A percentile compares a stretch with the other conserved stretches of the same genome.
Conservation (phyloP, 2,797 vertebrate species). For the Phalanger gymnotis region DNA sequence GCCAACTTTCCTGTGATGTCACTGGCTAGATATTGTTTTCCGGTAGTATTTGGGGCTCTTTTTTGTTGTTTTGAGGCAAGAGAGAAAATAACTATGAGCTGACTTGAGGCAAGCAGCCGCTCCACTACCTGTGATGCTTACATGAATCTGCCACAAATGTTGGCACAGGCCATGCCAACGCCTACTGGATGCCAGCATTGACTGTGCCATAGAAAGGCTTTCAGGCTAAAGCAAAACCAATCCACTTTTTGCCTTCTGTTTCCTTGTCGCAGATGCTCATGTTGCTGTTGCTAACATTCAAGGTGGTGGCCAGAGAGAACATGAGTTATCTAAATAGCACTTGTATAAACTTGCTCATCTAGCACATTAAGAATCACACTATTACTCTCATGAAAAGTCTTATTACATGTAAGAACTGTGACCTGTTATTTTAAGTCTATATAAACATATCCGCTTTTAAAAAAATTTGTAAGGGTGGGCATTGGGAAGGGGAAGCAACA, state of each 20-base stretch:
- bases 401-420: not conserved
- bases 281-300: not conserved
- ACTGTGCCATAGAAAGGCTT: not conserved
- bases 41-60: conserved; percentile 29
- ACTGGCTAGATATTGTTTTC: conserved; percentile 49
- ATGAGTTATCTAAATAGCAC: not conserved
- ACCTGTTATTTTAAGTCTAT: not conserved
- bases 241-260: not conserved
- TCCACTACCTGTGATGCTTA: not conserved
- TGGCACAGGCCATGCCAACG: not conserved
- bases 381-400: not conserved
- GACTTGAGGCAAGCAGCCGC: conserved; percentile 33
- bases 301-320: not conserved
- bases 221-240: conserved; percentile 41
- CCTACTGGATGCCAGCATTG: not conserved
- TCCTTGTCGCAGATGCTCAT: not conserved
- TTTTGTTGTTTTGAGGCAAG: conserved; percentile 15
- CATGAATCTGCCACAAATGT: not conserved
- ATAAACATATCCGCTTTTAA: not conserved
- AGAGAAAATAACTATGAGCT: conserved; percentile 38
- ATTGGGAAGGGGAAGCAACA: not conserved
- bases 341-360: not conserved
- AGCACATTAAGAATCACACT: not conserved
- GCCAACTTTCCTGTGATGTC: conserved; percentile 41
- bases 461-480: not conserved